Evolutionary conservation across 2,797 vertebrate species (phyloP), one percentile per base, ranked within the genome.

Genomic region (Paguma larvata): DNA sequence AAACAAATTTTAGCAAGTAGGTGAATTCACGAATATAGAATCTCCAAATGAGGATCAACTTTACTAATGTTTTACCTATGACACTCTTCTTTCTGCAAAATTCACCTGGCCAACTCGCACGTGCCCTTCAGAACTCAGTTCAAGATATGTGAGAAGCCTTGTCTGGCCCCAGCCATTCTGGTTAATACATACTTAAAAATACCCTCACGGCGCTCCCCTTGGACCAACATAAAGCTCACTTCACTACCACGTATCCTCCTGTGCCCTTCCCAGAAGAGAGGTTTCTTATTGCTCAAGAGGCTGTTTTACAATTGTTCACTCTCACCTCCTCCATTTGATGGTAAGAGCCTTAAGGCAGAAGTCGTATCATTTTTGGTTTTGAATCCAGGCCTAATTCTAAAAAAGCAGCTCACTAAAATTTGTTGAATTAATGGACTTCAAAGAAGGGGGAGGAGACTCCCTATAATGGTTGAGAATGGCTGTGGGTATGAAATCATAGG

Each of bases 381-480:
- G 80, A 94, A 90, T 51, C 68, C 32, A 96, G 67, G 51, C 34
- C 68, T 73, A 83, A 30, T 34, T 82, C 23, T 38, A 85, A n/a
- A 84, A 87, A 70, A 95, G 72, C 41, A 95, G 68, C 44, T 95
- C 34, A 75, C 46, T 70, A 90, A 95, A 92, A 84, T 75, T 70
- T 89, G 70, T 62, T 96, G 90, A 96, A 94, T 93, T 63, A 93
- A 93, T 21, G 3, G 63, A 68, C 86, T 93, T 73, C 41, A 93
- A 85, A 89, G 63, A 91, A 85, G 18, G 34, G 38, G 14, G 30
- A 79, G 30, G 8, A 96, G 63, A 91, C 11, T 78, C 16, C 68
- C 44, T 75, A 78, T 30, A 96, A 63, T n/a, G 11, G 9, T 48
- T 53, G n/a, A 62, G 68, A 95, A 75, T 70, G 23, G 51, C 25